These are phyloP conservation scores for Steromphala cineraria DNA, from an alignment of 2,888 invertebrate genomes.

Conservation along the genomic window DNA sequence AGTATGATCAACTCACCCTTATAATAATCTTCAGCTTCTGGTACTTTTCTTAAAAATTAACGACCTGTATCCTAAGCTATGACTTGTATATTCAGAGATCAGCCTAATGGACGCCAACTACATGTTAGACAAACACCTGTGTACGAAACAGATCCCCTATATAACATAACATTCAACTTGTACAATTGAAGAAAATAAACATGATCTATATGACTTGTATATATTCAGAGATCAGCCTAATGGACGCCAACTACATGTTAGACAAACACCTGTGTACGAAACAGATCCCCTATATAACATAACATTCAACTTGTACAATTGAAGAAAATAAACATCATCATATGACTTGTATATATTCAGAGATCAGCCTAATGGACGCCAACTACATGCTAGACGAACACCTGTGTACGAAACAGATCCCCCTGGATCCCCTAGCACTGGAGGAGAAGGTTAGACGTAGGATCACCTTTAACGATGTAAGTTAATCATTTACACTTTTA, in stretches of 20 bases:
- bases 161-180: too few species aligned
- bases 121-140: constrained; percentile 70
- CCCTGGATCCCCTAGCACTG: constrained; percentile 52
- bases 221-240: constrained; percentile 69
- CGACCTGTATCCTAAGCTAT: too few species aligned
- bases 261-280: constrained; percentile 69
- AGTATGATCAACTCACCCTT: too few species aligned
- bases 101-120: constrained; percentile 75
- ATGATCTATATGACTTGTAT: too few species aligned
- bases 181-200: too few species aligned
- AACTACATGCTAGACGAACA: constrained; percentile 73
- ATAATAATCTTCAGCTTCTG: too few species aligned
- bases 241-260: constrained; percentile 74
- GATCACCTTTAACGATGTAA: constrained; percentile 66
- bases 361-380: constrained; percentile 74
- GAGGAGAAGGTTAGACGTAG: constrained; percentile 42
- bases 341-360: constrained; percentile 50
- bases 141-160: constrained; percentile 46
- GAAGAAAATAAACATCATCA: too few species aligned
- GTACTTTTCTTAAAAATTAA: too few species aligned
- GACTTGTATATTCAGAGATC: constrained; percentile 60
- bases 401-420: constrained; percentile 55
- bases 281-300: constrained; percentile 42
- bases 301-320: too few species aligned
- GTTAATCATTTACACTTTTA: not conserved